Evolutionary conservation across 2,888 invertebrate genomes (phyloP), one percentile per base, ranked within the genome.

Genomic region (Calameuta filiformis): DNA sequence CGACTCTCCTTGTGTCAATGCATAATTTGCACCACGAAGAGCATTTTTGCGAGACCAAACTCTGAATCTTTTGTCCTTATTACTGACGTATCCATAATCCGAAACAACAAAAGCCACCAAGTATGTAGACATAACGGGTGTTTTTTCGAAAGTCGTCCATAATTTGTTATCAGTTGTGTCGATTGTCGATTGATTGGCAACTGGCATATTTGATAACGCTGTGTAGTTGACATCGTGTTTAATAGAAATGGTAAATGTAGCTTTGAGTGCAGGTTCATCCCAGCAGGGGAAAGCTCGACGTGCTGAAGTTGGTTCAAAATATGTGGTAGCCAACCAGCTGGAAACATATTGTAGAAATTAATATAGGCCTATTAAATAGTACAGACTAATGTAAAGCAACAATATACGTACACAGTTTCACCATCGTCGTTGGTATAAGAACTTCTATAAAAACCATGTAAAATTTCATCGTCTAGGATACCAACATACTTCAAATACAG

Each of bases 91-190:
- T 90, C 99, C 98, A 91, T 97, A 98, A 92, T 99, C 98, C 40
- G 99, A 99, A 3, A 99, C 96, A 9, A 98, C 97, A 73, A 97
- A 96, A 0, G 98, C 98, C 77, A 99, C 96, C 82, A 99, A 93
- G 90, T 99, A 99, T 0, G 98, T 98, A 11, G 98, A 97, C 98
- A 99, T 98, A 80, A 97, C 93, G 1, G 98, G 98, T 1, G 98
- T 97, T 76, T 95, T 95, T 86, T 95, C 95, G 91, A 97, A 98
- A 30, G 68, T 74, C 11, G 84, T 84, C 82, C 80, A 82, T 15
- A 76, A 40, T 79, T 81, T 81, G 15, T 79, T 82, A 79, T 81
- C 80, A 33, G 15, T 6, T 0, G 30, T 37, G 69, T 78, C 73
- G 37, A 79, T 76, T n/a, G 37, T 31, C 30, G 12, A n/a, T 73